Percentiles rank a stretch among this genome's conserved stretches.
These are phyloP conservation scores for Bicyclus anynana DNA, from an alignment of 1,140 invertebrate genomes.

Conservation along the genomic window DNA sequence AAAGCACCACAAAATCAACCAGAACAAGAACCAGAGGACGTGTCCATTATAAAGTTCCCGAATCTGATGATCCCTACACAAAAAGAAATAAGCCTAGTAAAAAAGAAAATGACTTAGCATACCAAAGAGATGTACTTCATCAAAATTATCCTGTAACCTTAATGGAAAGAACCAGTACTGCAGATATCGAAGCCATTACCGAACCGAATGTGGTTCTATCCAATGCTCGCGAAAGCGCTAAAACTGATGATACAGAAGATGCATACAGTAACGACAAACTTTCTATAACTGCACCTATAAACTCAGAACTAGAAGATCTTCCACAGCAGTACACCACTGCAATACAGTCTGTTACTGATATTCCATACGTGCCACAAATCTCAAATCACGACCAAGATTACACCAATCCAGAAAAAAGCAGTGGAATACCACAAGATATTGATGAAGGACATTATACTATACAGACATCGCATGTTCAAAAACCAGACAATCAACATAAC, in stretches of 20 bases:
- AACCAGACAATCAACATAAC: slow-evolving; percentile 29
- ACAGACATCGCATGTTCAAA: slow-evolving; percentile 38
- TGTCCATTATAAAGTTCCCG: slow-evolving; percentile 59
- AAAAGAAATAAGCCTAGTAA: slow-evolving; percentile 54
- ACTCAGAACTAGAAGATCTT: slow-evolving; percentile 21
- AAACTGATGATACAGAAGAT: slow-evolving; percentile 57
- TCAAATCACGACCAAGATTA: slow-evolving; percentile 42
- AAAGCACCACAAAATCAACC: slow-evolving; percentile 52
- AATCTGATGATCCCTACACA: slow-evolving; percentile 52
- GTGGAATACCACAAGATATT: slow-evolving; percentile 34
- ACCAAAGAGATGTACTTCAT: slow-evolving; percentile 79
- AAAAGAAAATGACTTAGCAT: slow-evolving; percentile 72
- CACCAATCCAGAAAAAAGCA: slow-evolving; percentile 42
- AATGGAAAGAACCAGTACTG: slow-evolving; percentile 67
- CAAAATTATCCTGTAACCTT: slow-evolving; percentile 79
- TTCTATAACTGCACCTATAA: slow-evolving; percentile 45
- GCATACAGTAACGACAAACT: slow-evolving; percentile 60
- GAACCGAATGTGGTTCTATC: slow-evolving; percentile 51
- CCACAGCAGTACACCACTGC: slow-evolving; percentile 14
- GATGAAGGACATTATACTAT: slow-evolving; percentile 39
- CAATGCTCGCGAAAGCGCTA: slow-evolving; percentile 37
- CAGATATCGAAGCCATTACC: slow-evolving; percentile 67
- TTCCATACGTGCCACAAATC: slow-evolving; percentile 34
- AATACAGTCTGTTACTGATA: slow-evolving; percentile 32
- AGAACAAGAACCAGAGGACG: slow-evolving; percentile 62